Conservation (phyloP, 2,888 invertebrate genomes). For the Cremastinae sp. region DNA sequence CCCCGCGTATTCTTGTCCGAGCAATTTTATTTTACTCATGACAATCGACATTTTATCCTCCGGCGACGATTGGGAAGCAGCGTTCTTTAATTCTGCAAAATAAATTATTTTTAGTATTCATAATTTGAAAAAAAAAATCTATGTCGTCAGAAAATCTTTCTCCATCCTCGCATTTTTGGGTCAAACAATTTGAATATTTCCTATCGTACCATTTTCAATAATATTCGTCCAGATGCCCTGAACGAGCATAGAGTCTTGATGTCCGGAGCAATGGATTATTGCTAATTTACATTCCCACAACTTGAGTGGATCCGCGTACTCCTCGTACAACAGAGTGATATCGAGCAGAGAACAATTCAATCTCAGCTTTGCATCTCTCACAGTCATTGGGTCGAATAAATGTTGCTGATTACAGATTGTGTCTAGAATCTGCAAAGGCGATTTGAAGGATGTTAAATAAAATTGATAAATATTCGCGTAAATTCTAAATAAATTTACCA, state of each 20-base stretch:
- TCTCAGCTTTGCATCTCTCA: constrained; percentile 84
- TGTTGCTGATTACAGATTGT: constrained; percentile 83
- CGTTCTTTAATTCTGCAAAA: constrained; percentile 82
- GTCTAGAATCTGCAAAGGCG: constrained; percentile 83
- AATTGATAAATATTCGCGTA: no score
- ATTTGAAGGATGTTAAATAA: no score
- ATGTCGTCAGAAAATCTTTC: no score
- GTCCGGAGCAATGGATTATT: constrained; percentile 96
- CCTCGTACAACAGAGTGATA: constrained; percentile 94
- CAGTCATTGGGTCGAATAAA: constrained; percentile 69
- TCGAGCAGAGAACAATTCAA: constrained; percentile 92
- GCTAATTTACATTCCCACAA: constrained; percentile 97
- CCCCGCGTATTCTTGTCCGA: constrained; percentile 89
- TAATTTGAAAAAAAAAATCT: no score
- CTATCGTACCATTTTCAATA: constrained; percentile 80
- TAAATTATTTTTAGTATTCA: not conserved
- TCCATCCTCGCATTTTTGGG: not conserved
- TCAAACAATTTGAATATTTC: no score
- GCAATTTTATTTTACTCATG: constrained; percentile 87
- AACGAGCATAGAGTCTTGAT: constrained; percentile 92
- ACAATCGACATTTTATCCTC: constrained; percentile 86
- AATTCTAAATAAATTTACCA: constrained; percentile 12
- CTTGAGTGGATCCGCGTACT: constrained; percentile 94
- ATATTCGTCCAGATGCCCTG: constrained; percentile 96
- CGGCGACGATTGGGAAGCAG: constrained; percentile 78